phyloP scores from a whole-genome alignment of 1,140 invertebrate species.

The Scaptodrosophila lebanonensis region DNA sequence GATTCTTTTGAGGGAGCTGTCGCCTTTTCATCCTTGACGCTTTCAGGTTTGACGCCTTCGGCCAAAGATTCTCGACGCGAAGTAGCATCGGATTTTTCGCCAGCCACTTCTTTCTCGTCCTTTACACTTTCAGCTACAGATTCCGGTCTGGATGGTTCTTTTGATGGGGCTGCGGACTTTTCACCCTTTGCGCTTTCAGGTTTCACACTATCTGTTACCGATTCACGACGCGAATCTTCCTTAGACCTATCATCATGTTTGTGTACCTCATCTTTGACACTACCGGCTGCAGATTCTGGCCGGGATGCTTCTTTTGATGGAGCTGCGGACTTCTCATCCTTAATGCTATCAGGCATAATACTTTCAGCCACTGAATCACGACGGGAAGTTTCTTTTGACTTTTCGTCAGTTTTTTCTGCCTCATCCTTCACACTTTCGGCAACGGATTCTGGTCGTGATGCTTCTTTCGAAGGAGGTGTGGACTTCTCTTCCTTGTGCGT shows the following conservation, averaged over 20 bases:
- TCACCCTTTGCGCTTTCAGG: background rate
- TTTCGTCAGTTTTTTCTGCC: conserved; percentile 1
- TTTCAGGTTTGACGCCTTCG: conserved; percentile 5
- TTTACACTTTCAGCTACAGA: conserved; percentile 24
- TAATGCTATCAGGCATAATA: conserved; percentile 9
- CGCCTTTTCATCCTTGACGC: conserved; percentile 4
- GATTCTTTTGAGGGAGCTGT: conserved; percentile 7
- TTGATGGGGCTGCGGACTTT: conserved; percentile 14
- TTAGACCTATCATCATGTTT: conserved; percentile 16
- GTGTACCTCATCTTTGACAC: background rate
- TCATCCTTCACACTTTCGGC: conserved; percentile 11
- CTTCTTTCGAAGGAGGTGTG: conserved; percentile 14
- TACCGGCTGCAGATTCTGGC: conserved; percentile 1
- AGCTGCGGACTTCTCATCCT: conserved; percentile 2
- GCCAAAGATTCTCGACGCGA: conserved; percentile 7
- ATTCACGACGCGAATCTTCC: conserved; percentile 18
- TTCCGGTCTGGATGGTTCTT: conserved; percentile 25
- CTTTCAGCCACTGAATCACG: conserved; percentile 19
- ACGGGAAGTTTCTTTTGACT: conserved; percentile 15
- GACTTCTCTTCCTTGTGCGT: conserved; percentile 38
- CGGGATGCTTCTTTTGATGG: conserved; percentile 5
- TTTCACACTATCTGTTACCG: conserved; percentile 10
- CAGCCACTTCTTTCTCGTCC: conserved; percentile 18
- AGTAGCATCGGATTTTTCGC: conserved; percentile 18
- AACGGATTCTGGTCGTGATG: conserved; percentile 25